Base-by-base conservation (phyloP, 2,113 vertebrate genomes). In the Hippocampus barbouri region DNA sequence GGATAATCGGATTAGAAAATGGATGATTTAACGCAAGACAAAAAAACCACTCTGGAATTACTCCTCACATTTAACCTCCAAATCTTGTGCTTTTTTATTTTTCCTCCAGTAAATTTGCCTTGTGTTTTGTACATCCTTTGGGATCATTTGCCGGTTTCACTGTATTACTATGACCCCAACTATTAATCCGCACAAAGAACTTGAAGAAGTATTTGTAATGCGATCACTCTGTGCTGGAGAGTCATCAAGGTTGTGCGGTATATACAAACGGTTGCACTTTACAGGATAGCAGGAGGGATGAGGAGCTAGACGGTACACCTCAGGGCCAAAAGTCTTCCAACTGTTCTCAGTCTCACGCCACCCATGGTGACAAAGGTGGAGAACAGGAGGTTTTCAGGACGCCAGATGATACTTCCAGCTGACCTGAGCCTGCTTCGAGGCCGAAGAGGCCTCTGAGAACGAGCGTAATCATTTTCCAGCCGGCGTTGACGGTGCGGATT, bases 391-490 rank as follows among this genome's bases (percentile, higher is more conserved):
- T 65, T 65, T 43, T 65, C 21, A 8, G 63, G 40, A 45, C 43
- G 4, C 11, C 0, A 18, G 62, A 64, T n/a, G 62, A 64, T 23
- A 40, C 21, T n/a, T 8, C 63, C 63, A 43, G 5, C 63, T 15
- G 40, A 43, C 63, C 63, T 65, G 23, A 7, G 40, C 15, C 2
- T n/a, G 21, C 40, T 43, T n/a, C 1, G 21, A 43, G n/a, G 63
- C 40, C 8, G 21, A 65, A 65, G 63, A 43, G 38, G 5, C 3
- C 20, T 43, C 63, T 8, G 21, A 45, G 21, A 23, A 40, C 21
- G 11, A 43, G 21, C 43, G 63, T 65, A 41, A 65, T 65, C 40
- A 65, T 65, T 41, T 64, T 65, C 7, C 4, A 65, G 40, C 63
- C 14, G 18, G 34, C 61, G n/a, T 41, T n/a, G 34, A 63, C 34